Conservation (phyloP, 2,797 vertebrate genomes). For the Florisuga fusca region DNA sequence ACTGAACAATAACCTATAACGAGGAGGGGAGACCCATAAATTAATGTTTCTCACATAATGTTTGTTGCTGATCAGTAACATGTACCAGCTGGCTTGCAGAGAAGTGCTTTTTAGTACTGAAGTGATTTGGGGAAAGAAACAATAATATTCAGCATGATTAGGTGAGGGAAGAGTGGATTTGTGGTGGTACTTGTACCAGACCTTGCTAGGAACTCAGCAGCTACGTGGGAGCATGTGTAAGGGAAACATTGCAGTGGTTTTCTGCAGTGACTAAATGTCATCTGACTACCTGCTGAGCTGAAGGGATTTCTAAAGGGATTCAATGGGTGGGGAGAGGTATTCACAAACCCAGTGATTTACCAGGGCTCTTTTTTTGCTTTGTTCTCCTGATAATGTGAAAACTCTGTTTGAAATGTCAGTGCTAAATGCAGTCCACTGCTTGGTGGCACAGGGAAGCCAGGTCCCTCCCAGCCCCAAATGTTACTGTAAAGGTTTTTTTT, state of each 20-base stretch:
- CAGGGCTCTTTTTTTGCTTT: neutral
- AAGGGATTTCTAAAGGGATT: neutral
- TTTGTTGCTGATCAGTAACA: neutral
- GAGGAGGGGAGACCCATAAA: neutral
- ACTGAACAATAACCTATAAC: neutral
- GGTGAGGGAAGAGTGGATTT: neutral
- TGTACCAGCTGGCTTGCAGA: neutral
- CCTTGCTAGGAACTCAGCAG: neutral
- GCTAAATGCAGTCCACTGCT: neutral
- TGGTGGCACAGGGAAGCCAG: neutral
- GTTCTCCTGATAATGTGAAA: neutral
- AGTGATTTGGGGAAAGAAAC: neutral
- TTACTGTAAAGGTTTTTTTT: neutral
- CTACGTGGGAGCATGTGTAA: neutral
- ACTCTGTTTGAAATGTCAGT: neutral
- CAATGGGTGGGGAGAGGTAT: neutral
- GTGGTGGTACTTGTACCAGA: neutral
- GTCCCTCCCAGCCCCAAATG: neutral
- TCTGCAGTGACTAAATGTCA: slow-evolving; percentile 39
- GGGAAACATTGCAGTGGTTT: neutral
- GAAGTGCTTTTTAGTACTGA: neutral
- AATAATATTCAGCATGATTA: neutral
- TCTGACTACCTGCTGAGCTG: neutral
- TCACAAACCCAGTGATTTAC: neutral
- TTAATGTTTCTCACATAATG: neutral